Conservation (phyloP, 2,113 vertebrate genomes). For the Carassius carassius region DNA sequence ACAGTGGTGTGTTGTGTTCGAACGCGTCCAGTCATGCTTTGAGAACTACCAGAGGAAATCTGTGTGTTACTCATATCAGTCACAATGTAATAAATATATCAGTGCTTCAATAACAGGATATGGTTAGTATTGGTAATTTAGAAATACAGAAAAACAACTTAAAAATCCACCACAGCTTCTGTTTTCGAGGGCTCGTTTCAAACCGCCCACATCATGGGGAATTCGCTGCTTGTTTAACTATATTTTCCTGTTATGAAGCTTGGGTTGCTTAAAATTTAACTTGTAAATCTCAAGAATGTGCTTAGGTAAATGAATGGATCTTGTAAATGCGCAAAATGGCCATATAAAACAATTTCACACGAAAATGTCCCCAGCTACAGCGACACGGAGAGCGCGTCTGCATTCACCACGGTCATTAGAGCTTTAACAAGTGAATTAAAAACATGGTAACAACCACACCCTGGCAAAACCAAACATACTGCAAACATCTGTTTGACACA, state of each 20-base stretch:
- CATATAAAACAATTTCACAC: slow-evolving; percentile 53
- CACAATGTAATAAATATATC: slow-evolving; percentile 71
- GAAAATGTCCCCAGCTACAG: slow-evolving; percentile 48
- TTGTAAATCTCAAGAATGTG: slow-evolving; percentile 74
- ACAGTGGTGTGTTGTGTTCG: slow-evolving; percentile 71
- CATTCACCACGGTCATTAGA: slow-evolving; percentile 51
- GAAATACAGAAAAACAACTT: slow-evolving; percentile 76
- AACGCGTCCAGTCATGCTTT: slow-evolving; percentile 73
- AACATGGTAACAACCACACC: slow-evolving; percentile 54
- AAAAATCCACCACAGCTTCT: slow-evolving; percentile 72
- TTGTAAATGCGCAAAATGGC: slow-evolving; percentile 57
- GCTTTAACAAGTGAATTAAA: slow-evolving; percentile 60
- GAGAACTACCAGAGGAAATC: slow-evolving; percentile 49
- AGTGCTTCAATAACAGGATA: slow-evolving; percentile 79
- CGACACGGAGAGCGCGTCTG: slow-evolving; percentile 27
- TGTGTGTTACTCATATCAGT: slow-evolving; percentile 54
- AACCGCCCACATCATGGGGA: slow-evolving; percentile 72
- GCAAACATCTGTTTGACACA: slow-evolving; percentile 51
- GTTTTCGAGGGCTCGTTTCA: slow-evolving; percentile 60
- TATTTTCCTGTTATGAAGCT: slow-evolving; percentile 63
- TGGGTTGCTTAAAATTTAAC: slow-evolving; percentile 60
- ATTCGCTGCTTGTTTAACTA: slow-evolving; percentile 54
- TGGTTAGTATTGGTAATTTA: slow-evolving; percentile 73
- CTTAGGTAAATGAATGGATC: slow-evolving; percentile 67
- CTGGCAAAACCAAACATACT: slow-evolving; percentile 41